phyloP scores from a whole-genome alignment of 1,140 invertebrate species.

The Solenopsis fugax region DNA sequence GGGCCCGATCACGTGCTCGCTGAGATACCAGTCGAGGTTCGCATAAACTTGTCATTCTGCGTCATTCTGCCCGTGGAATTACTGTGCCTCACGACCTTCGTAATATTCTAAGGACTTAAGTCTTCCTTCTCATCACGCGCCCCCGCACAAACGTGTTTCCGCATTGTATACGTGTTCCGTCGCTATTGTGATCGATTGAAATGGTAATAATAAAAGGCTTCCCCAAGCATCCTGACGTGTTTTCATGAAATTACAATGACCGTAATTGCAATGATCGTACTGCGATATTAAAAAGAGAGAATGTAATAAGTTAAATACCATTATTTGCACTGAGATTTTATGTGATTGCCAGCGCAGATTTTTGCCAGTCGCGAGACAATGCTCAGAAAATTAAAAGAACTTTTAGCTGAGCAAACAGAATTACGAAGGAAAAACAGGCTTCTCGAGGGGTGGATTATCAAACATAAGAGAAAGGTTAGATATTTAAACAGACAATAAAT shows the following conservation, averaged over 20 bases:
- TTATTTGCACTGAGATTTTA: constrained; percentile 4
- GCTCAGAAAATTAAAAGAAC: constrained; percentile 64
- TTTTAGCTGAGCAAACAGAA: constrained; percentile 54
- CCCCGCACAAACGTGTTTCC: constrained; percentile 59
- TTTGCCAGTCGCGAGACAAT: constrained; percentile 63
- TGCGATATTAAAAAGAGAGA: neutral
- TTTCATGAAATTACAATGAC: constrained; percentile 19
- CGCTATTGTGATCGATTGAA: constrained; percentile 56
- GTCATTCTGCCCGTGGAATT: constrained; percentile 70
- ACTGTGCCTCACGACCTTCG: constrained; percentile 73
- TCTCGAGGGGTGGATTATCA: constrained; percentile 69
- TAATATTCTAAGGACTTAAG: constrained; percentile 69
- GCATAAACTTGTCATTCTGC: constrained; percentile 77
- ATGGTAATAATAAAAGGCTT: constrained; percentile 68
- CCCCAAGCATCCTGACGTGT: constrained; percentile 12
- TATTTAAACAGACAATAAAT: neutral
- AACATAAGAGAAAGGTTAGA: constrained; percentile 74
- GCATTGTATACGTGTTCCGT: constrained; percentile 55
- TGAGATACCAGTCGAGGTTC: constrained; percentile 76
- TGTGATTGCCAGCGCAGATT: constrained; percentile 53
- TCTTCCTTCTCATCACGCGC: constrained; percentile 38
- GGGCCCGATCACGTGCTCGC: constrained; percentile 69
- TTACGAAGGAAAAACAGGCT: constrained; percentile 70
- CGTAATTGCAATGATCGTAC: neutral
- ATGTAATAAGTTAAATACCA: neutral